Conservation (phyloP, 2,797 vertebrate species). For the Periophthalmus magnuspinnatus region DNA sequence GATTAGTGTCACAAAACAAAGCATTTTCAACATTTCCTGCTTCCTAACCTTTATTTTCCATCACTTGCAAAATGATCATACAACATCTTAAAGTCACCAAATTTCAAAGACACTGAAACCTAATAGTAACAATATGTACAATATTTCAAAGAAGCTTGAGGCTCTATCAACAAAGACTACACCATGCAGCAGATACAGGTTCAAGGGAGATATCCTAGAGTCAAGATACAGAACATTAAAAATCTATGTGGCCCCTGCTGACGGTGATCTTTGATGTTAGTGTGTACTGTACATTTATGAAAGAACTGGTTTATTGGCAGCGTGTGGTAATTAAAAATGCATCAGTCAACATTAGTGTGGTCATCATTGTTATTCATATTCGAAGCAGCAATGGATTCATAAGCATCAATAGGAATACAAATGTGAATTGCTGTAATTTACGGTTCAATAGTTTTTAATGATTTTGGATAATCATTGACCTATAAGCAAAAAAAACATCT, state of each 20-base stretch:
- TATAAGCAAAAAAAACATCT: too few species aligned
- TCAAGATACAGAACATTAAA: background rate
- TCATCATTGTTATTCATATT: background rate
- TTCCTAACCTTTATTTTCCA: conserved; percentile 2
- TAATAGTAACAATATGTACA: background rate
- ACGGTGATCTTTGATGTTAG: background rate
- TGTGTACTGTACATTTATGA: background rate
- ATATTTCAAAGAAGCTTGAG: background rate
- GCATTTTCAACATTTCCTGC: background rate
- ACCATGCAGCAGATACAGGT: conserved; percentile 3
- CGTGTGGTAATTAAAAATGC: background rate
- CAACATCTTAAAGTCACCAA: background rate
- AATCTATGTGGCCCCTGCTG: background rate
- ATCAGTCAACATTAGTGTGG: background rate
- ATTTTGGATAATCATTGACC: background rate
- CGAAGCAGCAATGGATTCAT: background rate
- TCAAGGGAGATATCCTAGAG: background rate
- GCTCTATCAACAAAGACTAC: background rate
- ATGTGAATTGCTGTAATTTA: too few species aligned
- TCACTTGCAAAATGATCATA: background rate
- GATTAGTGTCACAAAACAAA: background rate
- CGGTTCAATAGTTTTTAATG: background rate
- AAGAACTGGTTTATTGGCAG: background rate
- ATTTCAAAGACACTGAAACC: conserved; percentile 3
- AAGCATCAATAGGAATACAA: too few species aligned